These are phyloP conservation scores for Pseudococcus jackbeardsleyi DNA, from an alignment of 2,888 invertebrate genomes.

Conservation along the genomic window DNA sequence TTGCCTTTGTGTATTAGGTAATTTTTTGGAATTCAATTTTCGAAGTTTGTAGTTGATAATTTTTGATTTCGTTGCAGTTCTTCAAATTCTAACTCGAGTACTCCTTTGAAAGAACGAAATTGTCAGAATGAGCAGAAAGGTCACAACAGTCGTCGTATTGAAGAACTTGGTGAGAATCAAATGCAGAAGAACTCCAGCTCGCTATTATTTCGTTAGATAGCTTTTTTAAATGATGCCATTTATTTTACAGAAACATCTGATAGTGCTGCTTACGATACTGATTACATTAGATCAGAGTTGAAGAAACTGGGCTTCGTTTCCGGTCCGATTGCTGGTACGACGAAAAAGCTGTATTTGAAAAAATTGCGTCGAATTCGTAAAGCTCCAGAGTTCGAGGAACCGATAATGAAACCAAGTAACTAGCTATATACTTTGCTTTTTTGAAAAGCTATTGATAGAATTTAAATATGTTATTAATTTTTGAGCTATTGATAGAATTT, in stretches of 20 bases:
- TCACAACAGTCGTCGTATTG: neutral
- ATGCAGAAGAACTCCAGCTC: too few relatives aligned
- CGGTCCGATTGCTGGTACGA: slow-evolving; percentile 83
- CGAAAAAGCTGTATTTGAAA: slow-evolving; percentile 82
- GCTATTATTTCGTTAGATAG: too few relatives aligned
- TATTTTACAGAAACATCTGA: slow-evolving; percentile 63
- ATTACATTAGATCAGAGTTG: slow-evolving; percentile 77
- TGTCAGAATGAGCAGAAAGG: neutral
- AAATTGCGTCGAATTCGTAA: slow-evolving; percentile 71
- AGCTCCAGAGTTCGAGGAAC: neutral
- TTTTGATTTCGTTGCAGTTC: neutral
- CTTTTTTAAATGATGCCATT: neutral
- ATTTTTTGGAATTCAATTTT: neutral
- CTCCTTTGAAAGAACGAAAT: neutral
- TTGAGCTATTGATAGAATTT: too few relatives aligned
- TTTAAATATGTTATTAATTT: too few relatives aligned
- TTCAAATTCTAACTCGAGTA: neutral
- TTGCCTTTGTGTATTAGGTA: slow-evolving; percentile 57
- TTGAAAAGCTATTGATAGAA: neutral
- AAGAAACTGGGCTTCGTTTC: slow-evolving; percentile 78
- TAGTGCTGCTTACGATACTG: slow-evolving; percentile 77
- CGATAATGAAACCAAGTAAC: slow-evolving; percentile 34
- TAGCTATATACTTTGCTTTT: neutral
- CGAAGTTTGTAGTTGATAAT: neutral
- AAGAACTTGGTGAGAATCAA: neutral